Evolutionary conservation across 2,797 vertebrate genomes (phyloP).

Genomic region (Phylloscopus collybita): DNA sequence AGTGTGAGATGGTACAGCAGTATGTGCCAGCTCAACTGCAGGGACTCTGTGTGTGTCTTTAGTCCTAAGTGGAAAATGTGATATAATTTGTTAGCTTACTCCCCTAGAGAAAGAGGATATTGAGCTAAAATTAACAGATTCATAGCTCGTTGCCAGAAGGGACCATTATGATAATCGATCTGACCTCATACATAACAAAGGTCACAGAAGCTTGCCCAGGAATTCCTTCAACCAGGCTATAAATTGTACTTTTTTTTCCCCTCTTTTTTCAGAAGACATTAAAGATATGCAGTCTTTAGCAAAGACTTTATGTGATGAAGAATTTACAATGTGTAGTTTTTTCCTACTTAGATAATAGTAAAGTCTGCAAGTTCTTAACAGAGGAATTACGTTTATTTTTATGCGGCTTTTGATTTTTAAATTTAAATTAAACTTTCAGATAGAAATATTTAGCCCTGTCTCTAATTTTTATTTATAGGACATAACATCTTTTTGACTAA

Average conservation of each 20-base stretch:
- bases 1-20: not conserved
- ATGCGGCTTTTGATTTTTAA: not conserved
- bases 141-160: slow-evolving; percentile 48
- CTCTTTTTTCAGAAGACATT: not conserved
- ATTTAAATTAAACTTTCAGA: not conserved
- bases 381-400: not conserved
- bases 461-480: not conserved
- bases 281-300: not conserved
- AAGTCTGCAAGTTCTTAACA: not conserved
- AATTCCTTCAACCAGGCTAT: slow-evolving; percentile 24
- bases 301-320: not conserved
- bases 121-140: slow-evolving; percentile 70
- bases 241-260: not conserved
- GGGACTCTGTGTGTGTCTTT: not conserved
- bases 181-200: slow-evolving; percentile 53
- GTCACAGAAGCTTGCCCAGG: slow-evolving; percentile 28
- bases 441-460: not conserved
- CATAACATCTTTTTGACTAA: not conserved
- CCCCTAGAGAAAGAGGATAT: slow-evolving; percentile 55
- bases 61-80: slow-evolving; percentile 61
- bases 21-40: not conserved
- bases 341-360: not conserved
- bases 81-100: slow-evolving; percentile 44
- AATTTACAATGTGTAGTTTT: not conserved
- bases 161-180: slow-evolving; percentile 63